Base-by-base conservation (phyloP, 2,797 vertebrate genomes). In the Eleutherodactylus coqui region DNA sequence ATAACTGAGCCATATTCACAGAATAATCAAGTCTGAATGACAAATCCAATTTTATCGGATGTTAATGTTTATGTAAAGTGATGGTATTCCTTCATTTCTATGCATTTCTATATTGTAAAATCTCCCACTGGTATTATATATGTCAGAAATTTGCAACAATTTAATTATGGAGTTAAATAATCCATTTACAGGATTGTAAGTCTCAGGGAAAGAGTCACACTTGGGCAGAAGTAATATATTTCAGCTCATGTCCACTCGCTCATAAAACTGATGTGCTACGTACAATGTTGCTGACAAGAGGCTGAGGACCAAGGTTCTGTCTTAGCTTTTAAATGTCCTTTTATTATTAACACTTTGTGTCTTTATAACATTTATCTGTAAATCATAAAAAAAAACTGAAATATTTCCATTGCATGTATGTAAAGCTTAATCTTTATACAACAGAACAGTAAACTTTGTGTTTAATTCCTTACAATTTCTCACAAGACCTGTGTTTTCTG, bases 121-220 rank as follows among this genome's bases (percentile, higher is more conserved):
- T 51, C 13, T 19, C 45, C 14, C 1, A 51, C n/a, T 19, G 34
- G 5, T 55, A 4, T 13, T 77, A 36, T 24, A 16, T 17, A 36
- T 70, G 8, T 41, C 21, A 41, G 10, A 36, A 69, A 21, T 70
- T 17, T 24, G 27, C 47, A 49, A 47, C 32, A 7, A 32, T 77
- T 77, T 77, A 21, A 49, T 27, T 36, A 45, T 76, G 17, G 53
- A 5, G 73, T 10, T 51, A 76, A 49, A 53, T 32, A 29, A 29
- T 51, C 27, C 24, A 76, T 77, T 53, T 53, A 55, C 55, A 21
- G 17, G 27, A 32, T 19, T 76, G n/a, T 27, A 75, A 14, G 6
- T 67, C 34, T 67, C 64, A 67, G 34, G 47, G 27, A 43, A 73
- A 73, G 21, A 47, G 49, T 77, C 45, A 77, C 8, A 77, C 49